phyloP scores from a whole-genome alignment of 2,888 invertebrate species.

The Thecophora atra region DNA sequence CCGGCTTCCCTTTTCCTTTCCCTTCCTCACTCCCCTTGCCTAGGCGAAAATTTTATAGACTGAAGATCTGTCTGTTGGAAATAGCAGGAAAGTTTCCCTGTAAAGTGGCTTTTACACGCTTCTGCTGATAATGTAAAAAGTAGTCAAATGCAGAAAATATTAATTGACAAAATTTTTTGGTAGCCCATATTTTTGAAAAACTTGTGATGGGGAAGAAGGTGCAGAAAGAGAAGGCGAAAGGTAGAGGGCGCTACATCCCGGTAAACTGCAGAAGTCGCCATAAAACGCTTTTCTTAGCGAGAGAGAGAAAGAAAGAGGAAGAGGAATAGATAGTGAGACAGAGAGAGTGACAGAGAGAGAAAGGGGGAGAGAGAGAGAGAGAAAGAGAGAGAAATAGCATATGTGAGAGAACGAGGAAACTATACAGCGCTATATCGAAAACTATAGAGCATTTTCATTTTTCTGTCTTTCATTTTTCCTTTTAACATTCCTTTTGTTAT shows the following conservation, averaged over 20 bases:
- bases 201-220: slow-evolving; percentile 17
- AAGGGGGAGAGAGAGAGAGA: no score
- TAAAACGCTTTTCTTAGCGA: background rate
- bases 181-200: slow-evolving; percentile 11
- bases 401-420: no score
- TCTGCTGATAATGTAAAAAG: slow-evolving; percentile 35
- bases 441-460: no score
- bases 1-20: background rate
- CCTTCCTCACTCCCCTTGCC: background rate
- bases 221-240: background rate
- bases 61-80: background rate
- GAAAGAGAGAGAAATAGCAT: no score
- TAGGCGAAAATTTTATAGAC: background rate
- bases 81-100: slow-evolving; percentile 24
- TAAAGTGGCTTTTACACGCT: slow-evolving; percentile 27
- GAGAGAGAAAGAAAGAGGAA: no score
- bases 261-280: background rate
- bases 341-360: no score
- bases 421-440: no score
- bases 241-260: background rate
- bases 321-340: no score
- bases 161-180: slow-evolving; percentile 36
- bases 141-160: slow-evolving; percentile 35
- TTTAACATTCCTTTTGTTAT: no score
- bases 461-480: no score